These are phyloP conservation scores for Archocentrus centrarchus DNA, from an alignment of 2,113 vertebrate genomes.

Conservation along the genomic window DNA sequence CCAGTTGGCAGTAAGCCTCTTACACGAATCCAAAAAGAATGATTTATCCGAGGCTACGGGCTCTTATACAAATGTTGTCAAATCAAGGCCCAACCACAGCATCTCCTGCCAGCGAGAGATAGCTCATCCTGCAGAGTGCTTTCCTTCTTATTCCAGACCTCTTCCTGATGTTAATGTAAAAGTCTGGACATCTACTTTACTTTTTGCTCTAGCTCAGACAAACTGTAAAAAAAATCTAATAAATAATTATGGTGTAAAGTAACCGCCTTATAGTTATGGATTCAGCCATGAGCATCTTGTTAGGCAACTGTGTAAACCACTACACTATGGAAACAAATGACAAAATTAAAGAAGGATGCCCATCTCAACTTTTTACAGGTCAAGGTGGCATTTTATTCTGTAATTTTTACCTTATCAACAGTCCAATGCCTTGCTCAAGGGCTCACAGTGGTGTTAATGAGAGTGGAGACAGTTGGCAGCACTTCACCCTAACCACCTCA, in stretches of 20 bases:
- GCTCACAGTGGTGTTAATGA: too few relatives aligned
- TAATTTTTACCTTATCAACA: background rate
- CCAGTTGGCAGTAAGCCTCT: constrained; percentile 56
- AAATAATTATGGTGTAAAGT: background rate
- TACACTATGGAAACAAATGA: background rate
- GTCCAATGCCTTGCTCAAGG: background rate
- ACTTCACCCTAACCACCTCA: too few relatives aligned
- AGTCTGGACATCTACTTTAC: background rate
- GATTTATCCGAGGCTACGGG: constrained; percentile 53
- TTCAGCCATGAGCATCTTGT: background rate
- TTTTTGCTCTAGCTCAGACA: background rate
- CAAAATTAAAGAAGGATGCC: too few relatives aligned
- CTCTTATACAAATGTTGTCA: constrained; percentile 47
- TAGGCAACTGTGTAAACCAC: background rate
- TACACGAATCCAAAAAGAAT: constrained; percentile 49
- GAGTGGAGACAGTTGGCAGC: too few relatives aligned
- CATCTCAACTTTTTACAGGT: too few relatives aligned
- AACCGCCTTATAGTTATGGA: background rate
- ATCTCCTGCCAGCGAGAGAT: constrained; percentile 26
- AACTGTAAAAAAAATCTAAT: background rate
- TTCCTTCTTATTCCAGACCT: constrained; percentile 16
- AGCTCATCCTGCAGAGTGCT: constrained; percentile 32
- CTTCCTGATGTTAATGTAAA: background rate
- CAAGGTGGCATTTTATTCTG: too few relatives aligned
- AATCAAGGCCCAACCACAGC: constrained; percentile 34